Evolutionary conservation across 2,888 invertebrate genomes (phyloP), one percentile per base, ranked within the genome.

Genomic region (Plutella xylostella): DNA sequence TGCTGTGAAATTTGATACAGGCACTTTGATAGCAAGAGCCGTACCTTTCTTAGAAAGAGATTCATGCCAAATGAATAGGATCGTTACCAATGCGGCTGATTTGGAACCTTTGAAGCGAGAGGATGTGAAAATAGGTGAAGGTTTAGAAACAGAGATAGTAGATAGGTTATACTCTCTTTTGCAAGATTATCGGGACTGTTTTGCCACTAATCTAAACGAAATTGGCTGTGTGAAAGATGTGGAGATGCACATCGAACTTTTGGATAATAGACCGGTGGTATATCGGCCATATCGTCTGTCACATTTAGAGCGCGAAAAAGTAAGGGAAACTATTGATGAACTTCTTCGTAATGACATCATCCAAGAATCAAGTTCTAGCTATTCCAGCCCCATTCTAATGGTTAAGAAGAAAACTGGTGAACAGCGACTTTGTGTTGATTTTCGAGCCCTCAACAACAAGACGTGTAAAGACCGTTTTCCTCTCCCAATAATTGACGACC

Each of bases 401-500:
- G 42, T 43, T 11, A n/a, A 18, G 1, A 43, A 35, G 17, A 43
- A 43, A 9, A 35, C n/a, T 12, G 35, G 35, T 17, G 33, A 42
- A 2, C n/a, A 14, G 12, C 18, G 33, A n/a, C 42, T 33, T 28
- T 41, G 41, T 28, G 30, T 41, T 4, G 41, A 41, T 18, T 41
- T 18, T 14, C 45, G 47, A 40, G 47, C 43, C 43, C 46, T 42
- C 42, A 51, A 51, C 47, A 46, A 28, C 28, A 41, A 28, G 15
- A 41, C 41, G 3, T 18, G 28, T 9, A 42, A 42, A 25, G 43
- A 43, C n/a, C 20, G 17, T 17, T 43, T 12, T 28, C 35, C 43
- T 11, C 22, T 43, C 11, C 35, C 43, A 11, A 12, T 42, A 3
- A 42, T 42, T 12, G 42, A 42, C 11, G 34, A 42, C 15, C 42